A percentile compares a stretch with the other conserved stretches of the same genome.
Conservation (phyloP, 2,888 invertebrate species). For the Rotaria magnacalcarata region DNA sequence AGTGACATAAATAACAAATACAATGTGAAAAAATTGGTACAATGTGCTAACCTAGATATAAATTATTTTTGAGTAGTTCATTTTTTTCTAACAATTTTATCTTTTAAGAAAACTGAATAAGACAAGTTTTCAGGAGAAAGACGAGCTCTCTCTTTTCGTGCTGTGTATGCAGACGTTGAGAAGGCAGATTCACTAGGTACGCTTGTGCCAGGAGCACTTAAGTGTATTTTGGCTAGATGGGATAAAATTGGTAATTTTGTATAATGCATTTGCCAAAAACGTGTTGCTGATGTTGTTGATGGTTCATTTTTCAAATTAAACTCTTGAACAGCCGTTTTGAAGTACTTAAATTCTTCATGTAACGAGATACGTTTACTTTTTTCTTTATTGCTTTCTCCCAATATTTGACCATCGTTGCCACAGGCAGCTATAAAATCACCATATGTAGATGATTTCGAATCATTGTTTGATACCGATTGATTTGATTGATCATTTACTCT, state of each 20-base stretch:
- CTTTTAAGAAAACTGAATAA: neutral
- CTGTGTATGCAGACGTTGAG: neutral
- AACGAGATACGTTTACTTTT: neutral
- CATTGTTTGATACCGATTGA: neutral
- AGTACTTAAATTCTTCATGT: neutral
- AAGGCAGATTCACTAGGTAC: neutral
- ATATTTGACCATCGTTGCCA: neutral
- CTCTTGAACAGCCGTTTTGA: neutral
- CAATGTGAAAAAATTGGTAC: no score
- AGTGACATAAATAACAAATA: no score
- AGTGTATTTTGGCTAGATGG: neutral
- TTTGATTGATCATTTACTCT: no score
- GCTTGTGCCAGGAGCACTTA: neutral
- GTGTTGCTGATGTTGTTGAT: neutral
- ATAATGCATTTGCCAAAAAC: neutral
- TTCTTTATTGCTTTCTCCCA: neutral
- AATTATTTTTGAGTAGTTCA: no score
- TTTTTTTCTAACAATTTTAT: no score
- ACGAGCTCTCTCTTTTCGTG: neutral
- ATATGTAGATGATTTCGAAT: neutral
- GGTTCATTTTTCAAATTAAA: neutral
- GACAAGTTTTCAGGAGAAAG: neutral
- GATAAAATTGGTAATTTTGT: neutral
- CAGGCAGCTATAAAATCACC: neutral
- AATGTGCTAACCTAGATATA: no score